phyloP scores from a whole-genome alignment of 2,888 invertebrate species.

The Syrphus vitripennis region DNA sequence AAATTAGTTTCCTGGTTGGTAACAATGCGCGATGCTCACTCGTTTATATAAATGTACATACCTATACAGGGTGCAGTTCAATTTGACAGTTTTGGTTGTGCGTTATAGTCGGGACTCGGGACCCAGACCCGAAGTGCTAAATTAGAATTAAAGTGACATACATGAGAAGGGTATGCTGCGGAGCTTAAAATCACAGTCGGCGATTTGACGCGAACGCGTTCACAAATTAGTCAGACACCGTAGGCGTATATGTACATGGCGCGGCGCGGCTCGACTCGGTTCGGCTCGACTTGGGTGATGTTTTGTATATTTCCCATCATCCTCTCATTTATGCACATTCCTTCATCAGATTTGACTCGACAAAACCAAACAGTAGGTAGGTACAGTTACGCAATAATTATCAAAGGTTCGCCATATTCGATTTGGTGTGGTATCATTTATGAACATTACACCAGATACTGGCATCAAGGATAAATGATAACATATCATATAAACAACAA shows the following conservation, averaged over 20 bases:
- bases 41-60: no score
- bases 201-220: conserved; percentile 37
- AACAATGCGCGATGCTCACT: conserved; percentile 36
- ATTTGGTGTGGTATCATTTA: conserved; percentile 5
- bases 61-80: conserved; percentile 33
- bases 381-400: background rate
- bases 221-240: conserved; percentile 56
- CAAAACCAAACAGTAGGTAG: background rate
- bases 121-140: conserved; percentile 27
- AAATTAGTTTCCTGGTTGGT: conserved; percentile 55
- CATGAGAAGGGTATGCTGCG: conserved; percentile 33
- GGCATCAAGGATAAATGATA: conserved; percentile 8
- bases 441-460: conserved; percentile 1
- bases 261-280: background rate
- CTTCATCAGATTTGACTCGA: background rate
- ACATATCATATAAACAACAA: background rate
- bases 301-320: no score
- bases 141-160: conserved; percentile 50
- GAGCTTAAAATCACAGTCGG: conserved; percentile 21
- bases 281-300: no score
- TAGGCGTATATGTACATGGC: conserved; percentile 35
- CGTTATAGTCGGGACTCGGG: background rate
- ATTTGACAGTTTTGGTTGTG: conserved; percentile 42
- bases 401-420: conserved; percentile 9
- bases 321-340: background rate